phyloP scores from a whole-genome alignment of 2,888 invertebrate species.

The Thyatira batis region DNA sequence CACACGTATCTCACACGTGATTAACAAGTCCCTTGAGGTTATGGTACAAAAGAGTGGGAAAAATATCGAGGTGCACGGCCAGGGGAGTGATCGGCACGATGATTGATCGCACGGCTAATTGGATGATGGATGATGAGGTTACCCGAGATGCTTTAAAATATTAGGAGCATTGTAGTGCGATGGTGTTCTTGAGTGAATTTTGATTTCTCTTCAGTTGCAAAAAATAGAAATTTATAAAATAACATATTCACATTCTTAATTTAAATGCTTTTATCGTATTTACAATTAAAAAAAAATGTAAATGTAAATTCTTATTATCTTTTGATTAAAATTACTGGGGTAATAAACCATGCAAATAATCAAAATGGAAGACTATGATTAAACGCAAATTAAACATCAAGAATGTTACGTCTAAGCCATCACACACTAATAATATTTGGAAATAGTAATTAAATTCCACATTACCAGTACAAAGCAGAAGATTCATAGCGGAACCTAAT shows the following conservation, averaged over 20 bases:
- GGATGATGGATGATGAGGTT: conserved; percentile 86
- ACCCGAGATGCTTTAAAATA: conserved; percentile 30
- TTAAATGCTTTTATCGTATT: no score
- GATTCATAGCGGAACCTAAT: conserved; percentile 78
- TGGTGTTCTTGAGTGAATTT: neutral
- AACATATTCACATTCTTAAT: no score
- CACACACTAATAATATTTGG: conserved; percentile 63
- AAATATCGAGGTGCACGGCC: conserved; percentile 65
- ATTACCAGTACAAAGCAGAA: conserved; percentile 76
- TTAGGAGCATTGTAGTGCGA: conserved; percentile 13
- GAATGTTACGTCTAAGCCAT: conserved; percentile 58
- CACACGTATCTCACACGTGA: conserved; percentile 58
- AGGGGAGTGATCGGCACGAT: conserved; percentile 82
- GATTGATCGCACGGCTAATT: conserved; percentile 90
- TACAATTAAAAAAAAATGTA: neutral
- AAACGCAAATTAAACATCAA: conserved; percentile 63
- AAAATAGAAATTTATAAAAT: neutral
- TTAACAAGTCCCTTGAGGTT: conserved; percentile 72
- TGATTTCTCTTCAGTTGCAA: neutral
- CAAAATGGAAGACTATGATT: conserved; percentile 17
- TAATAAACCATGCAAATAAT: neutral
- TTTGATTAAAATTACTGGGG: neutral
- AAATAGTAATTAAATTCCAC: conserved; percentile 80
- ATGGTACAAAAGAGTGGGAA: conserved; percentile 62
- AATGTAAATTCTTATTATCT: neutral